These are phyloP conservation scores for Mythimna ferrago DNA, from an alignment of 2,888 invertebrate species.

Conservation along the genomic window DNA sequence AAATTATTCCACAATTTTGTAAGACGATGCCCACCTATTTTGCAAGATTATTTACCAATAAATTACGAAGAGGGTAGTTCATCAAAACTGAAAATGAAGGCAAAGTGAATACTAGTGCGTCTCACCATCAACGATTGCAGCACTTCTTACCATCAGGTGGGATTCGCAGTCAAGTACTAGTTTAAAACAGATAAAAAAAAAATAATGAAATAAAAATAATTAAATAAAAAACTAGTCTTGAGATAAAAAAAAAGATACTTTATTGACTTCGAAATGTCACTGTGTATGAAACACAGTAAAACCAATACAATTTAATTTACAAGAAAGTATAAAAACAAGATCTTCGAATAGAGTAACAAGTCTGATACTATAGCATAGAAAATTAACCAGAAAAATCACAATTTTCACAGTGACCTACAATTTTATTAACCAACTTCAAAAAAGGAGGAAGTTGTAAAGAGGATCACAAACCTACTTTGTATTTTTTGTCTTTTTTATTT, in stretches of 20 bases:
- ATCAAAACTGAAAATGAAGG: neutral
- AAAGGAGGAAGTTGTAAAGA: neutral
- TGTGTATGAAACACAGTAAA: conserved; percentile 13
- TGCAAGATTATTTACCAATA: no score
- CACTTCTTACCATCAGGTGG: no score
- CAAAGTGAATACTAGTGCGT: no score
- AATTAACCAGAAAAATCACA: conserved; percentile 2
- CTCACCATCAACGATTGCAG: no score
- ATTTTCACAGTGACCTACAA: conserved; percentile 1
- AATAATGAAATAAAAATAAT: no score
- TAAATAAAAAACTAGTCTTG: neutral
- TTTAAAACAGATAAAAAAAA: no score
- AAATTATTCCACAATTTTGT: no score
- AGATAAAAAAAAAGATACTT: conserved; percentile 38
- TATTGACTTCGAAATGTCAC: conserved; percentile 49
- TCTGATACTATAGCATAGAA: conserved; percentile 1
- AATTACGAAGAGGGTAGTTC: neutral
- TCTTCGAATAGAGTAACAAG: conserved; percentile 15
- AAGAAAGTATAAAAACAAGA: conserved; percentile 55
- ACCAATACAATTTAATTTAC: conserved; percentile 42
- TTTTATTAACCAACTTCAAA: conserved; percentile 14
- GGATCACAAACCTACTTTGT: conserved; percentile 10
- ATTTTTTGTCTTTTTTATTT: neutral
- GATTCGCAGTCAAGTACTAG: no score
- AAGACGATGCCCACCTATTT: no score